These are phyloP conservation scores for Thalassarche chlororhynchos DNA, from an alignment of 2,113 vertebrate genomes.

Conservation along the genomic window DNA sequence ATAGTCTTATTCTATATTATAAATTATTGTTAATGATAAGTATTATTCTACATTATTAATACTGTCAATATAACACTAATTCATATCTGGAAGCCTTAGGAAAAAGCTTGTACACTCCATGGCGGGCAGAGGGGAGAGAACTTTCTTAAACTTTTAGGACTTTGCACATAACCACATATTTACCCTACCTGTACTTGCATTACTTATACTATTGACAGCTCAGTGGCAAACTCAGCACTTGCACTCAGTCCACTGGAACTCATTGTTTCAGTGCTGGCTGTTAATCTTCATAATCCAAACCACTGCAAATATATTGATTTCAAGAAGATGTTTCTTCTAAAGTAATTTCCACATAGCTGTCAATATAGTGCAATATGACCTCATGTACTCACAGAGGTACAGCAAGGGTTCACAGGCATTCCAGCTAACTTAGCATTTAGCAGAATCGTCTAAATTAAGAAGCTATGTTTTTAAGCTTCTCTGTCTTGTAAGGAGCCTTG, in stretches of 20 bases:
- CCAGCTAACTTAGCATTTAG: background rate
- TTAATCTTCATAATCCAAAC: background rate
- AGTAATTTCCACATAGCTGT: background rate
- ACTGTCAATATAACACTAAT: background rate
- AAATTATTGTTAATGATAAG: background rate
- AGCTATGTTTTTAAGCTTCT: background rate
- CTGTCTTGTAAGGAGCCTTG: background rate
- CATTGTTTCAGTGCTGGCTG: background rate
- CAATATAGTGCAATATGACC: background rate
- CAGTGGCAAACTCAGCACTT: background rate
- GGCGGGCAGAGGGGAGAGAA: background rate
- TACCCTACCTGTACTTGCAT: background rate
- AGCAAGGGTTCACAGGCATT: background rate
- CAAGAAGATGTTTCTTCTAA: background rate
- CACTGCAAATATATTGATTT: background rate
- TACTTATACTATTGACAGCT: background rate
- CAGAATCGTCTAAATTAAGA: background rate
- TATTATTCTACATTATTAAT: background rate
- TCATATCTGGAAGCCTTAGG: background rate
- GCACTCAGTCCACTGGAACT: background rate
- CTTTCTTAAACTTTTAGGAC: background rate
- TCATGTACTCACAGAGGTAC: background rate
- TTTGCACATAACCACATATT: background rate
- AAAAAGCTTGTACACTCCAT: background rate
- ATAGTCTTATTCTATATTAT: background rate